These are phyloP conservation scores for Plemyria rubiginata DNA, from an alignment of 2,888 invertebrate species.

Conservation along the genomic window DNA sequence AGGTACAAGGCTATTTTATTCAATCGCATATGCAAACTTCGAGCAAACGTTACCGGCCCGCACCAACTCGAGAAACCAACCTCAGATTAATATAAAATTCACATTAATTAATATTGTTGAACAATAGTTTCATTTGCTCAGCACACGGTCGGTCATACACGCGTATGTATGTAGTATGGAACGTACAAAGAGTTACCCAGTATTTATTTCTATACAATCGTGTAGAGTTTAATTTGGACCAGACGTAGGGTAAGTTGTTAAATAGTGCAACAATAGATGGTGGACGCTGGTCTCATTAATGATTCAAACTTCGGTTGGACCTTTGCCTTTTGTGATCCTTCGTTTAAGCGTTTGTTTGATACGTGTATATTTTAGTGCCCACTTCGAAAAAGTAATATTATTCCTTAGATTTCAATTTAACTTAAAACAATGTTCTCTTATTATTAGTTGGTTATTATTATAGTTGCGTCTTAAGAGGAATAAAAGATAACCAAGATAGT, in stretches of 20 bases:
- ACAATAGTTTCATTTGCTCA: slow-evolving; percentile 75
- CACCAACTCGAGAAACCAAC: slow-evolving; percentile 46
- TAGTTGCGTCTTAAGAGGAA: no score
- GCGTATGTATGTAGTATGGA: slow-evolving; percentile 42
- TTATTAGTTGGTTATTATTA: no score
- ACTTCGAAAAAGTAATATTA: slow-evolving; percentile 11
- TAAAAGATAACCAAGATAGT: no score
- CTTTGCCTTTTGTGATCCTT: slow-evolving; percentile 68
- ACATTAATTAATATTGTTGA: slow-evolving; percentile 73
- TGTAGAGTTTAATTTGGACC: slow-evolving; percentile 66
- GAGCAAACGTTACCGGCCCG: slow-evolving; percentile 33
- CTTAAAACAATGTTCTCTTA: background rate
- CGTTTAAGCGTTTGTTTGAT: slow-evolving; percentile 51
- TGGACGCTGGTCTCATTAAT: slow-evolving; percentile 70
- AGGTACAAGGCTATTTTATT: slow-evolving; percentile 31
- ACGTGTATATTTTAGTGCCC: slow-evolving; percentile 33
- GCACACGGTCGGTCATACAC: slow-evolving; percentile 44
- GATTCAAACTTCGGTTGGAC: slow-evolving; percentile 73
- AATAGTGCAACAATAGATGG: slow-evolving; percentile 81
- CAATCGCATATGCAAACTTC: slow-evolving; percentile 38
- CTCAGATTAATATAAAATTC: slow-evolving; percentile 66
- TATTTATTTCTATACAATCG: slow-evolving; percentile 73
- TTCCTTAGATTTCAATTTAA: no score
- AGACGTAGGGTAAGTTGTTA: slow-evolving; percentile 66
- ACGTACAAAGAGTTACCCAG: slow-evolving; percentile 68